Percentiles rank a stretch among this genome's conserved stretches.
phyloP scores from a whole-genome alignment of 2,113 vertebrate species.

The Buteo buteo region DNA sequence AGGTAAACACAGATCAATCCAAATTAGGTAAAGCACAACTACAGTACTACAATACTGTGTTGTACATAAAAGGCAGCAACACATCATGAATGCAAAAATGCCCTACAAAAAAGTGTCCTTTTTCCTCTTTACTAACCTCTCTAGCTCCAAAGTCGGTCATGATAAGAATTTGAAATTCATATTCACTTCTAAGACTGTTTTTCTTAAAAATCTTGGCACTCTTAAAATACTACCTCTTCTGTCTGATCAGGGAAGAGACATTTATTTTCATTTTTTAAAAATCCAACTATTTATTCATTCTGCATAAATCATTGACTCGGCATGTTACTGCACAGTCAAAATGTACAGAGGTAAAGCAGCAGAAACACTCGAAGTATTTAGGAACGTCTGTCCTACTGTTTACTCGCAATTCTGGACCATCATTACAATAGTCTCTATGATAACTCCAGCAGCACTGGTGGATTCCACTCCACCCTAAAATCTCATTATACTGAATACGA shows the following conservation, averaged over 20 bases:
- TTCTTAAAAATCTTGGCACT: background rate
- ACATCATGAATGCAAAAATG: accelerated
- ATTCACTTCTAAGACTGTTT: background rate
- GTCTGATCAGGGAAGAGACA: background rate
- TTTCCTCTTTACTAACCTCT: background rate
- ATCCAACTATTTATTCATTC: background rate
- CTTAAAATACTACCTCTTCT: background rate
- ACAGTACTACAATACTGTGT: background rate
- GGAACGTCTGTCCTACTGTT: background rate
- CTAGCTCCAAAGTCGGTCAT: accelerated
- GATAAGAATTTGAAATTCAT: background rate
- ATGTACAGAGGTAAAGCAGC: background rate
- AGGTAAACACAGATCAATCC: background rate
- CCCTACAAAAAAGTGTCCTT: background rate
- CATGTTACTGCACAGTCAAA: background rate
- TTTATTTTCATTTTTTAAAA: accelerated
- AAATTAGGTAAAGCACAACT: background rate
- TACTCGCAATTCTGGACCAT: background rate
- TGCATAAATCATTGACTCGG: background rate
- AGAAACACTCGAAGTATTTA: background rate
- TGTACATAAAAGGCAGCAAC: background rate
- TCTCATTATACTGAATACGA: background rate
- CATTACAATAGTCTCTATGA: background rate
- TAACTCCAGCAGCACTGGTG: background rate
- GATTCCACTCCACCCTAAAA: background rate